Conservation (phyloP, 2,113 vertebrate species). For the Periophthalmodon schlosseri region DNA sequence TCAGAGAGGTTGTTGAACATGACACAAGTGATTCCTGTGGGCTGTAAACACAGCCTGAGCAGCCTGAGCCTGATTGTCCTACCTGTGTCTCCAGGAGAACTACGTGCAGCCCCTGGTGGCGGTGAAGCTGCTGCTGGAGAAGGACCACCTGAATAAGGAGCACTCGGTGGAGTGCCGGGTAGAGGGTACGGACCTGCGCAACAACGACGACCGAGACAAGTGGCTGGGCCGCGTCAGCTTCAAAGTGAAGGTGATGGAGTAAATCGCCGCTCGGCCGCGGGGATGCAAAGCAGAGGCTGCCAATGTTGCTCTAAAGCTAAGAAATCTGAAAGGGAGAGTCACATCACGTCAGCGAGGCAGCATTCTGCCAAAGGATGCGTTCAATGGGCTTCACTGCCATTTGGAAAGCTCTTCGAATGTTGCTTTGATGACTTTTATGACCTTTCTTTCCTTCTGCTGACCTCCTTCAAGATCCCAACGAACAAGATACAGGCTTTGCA, state of each 20-base stretch:
- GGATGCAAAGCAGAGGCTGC: conserved; percentile 51
- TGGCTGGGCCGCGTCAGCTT: conserved; percentile 93
- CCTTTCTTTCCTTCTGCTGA: conserved; percentile 58
- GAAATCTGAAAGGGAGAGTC: conserved; percentile 55
- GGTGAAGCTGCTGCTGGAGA: conserved; percentile 81
- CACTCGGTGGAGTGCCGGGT: conserved; percentile 89
- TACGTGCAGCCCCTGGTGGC: conserved; percentile 95
- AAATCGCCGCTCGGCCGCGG: conserved; percentile 45
- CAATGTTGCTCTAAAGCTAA: conserved; percentile 35
- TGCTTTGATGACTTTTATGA: conserved; percentile 66
- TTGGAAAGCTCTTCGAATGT: conserved; percentile 28
- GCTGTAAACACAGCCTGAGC: no score
- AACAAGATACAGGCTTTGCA: conserved; percentile 49
- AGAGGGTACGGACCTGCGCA: conserved; percentile 85
- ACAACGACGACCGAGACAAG: conserved; percentile 91
- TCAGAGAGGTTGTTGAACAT: not conserved
- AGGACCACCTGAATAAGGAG: conserved; percentile 82
- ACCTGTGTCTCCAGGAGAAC: conserved; percentile 73
- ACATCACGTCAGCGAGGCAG: conserved; percentile 53
- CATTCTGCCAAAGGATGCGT: conserved; percentile 27
- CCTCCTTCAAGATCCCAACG: conserved; percentile 49
- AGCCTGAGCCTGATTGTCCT: not conserved
- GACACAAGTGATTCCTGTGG: no score
- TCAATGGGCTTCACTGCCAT: conserved; percentile 18
- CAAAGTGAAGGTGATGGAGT: conserved; percentile 84